phyloP scores from a whole-genome alignment of 2,888 invertebrate species.

The Cheilosia vulpina region DNA sequence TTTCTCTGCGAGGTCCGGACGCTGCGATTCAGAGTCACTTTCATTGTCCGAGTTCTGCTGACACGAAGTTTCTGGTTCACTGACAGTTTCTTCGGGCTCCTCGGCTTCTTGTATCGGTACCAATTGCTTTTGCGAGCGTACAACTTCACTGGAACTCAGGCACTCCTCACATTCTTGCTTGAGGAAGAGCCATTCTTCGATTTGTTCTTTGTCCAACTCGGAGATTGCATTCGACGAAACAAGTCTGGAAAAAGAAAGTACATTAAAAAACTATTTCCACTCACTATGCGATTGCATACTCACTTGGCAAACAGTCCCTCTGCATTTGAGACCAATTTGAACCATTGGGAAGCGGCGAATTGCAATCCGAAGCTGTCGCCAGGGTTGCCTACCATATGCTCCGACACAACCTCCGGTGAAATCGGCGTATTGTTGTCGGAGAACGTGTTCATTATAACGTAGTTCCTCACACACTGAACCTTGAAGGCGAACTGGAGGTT shows the following conservation, averaged over 20 bases:
- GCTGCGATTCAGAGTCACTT: conserved; percentile 85
- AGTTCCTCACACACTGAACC: conserved; percentile 88
- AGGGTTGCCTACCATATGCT: conserved; percentile 63
- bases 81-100: conserved; percentile 86
- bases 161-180: conserved; percentile 95
- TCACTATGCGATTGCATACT: conserved; percentile 56
- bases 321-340: conserved; percentile 92
- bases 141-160: conserved; percentile 82
- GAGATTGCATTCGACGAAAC: conserved; percentile 88
- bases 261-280: not conserved
- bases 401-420: conserved; percentile 78
- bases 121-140: conserved; percentile 80
- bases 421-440: conserved; percentile 87
- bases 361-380: conserved; percentile 87
- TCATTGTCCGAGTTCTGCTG: conserved; percentile 83
- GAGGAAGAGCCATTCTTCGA: conserved; percentile 92
- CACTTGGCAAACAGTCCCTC: conserved; percentile 90
- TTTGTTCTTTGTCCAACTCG: conserved; percentile 89
- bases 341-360: conserved; percentile 92
- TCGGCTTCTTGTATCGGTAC: conserved; percentile 85
- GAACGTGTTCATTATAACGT: conserved; percentile 89
- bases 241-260: conserved; percentile 80
- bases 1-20: conserved; percentile 89
- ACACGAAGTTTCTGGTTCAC: conserved; percentile 85
- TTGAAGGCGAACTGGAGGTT: conserved; percentile 88